These are phyloP conservation scores for Octomys mimax DNA, from an alignment of 2,797 vertebrate genomes.

Conservation along the genomic window DNA sequence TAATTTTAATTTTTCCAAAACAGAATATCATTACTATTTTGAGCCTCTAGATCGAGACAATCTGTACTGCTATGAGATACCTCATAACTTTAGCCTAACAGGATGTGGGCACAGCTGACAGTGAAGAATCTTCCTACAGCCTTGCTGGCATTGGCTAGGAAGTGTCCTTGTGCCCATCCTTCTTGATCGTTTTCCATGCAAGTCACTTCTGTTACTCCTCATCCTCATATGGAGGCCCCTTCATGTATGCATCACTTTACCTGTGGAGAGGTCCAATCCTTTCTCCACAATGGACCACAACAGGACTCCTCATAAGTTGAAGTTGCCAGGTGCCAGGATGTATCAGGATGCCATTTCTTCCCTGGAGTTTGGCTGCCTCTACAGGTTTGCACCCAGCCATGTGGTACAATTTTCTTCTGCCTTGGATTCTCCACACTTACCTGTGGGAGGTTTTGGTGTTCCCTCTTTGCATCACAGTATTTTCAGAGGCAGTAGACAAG, in stretches of 20 bases:
- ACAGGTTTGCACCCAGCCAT: background rate
- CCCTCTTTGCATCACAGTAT: background rate
- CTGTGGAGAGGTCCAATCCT: background rate
- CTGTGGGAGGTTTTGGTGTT: fast-evolving
- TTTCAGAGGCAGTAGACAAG: background rate
- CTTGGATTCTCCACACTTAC: background rate
- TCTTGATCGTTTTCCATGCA: background rate
- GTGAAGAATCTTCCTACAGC: background rate
- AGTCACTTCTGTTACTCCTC: background rate
- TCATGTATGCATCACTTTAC: background rate
- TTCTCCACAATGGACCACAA: background rate
- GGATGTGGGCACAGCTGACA: background rate
- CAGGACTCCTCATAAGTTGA: background rate
- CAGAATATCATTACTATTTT: background rate
- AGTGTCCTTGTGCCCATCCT: background rate
- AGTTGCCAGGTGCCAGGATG: background rate
- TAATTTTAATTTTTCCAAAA: slow-evolving; percentile 44
- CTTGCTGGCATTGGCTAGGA: background rate
- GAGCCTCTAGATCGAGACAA: background rate
- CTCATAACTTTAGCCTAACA: background rate
- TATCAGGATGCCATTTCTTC: background rate
- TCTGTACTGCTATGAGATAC: background rate
- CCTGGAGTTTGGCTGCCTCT: background rate
- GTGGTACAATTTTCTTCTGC: background rate
- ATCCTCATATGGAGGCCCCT: background rate